These are phyloP conservation scores for Ophion obscuratus DNA, from an alignment of 2,888 invertebrate genomes.

Conservation along the genomic window DNA sequence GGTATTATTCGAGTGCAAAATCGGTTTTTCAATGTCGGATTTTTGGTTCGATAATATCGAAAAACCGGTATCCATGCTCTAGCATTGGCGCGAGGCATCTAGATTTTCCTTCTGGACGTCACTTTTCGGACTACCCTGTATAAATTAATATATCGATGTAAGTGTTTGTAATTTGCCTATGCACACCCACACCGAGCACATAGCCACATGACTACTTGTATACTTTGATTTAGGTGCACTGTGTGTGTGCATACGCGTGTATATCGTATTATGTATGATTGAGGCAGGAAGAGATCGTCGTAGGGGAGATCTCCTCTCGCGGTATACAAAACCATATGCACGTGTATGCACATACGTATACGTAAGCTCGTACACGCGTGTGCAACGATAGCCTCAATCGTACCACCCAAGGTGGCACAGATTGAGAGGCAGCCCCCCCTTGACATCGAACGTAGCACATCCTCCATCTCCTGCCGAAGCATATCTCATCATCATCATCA, in stretches of 20 bases:
- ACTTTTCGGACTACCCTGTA: not conserved
- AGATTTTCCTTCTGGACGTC: not conserved
- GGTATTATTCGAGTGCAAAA: no score
- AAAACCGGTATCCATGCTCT: no score
- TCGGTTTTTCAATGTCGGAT: no score
- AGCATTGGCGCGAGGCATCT: not conserved
- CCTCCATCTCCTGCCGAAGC: slow-evolving; percentile 76
- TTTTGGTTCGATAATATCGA: no score
- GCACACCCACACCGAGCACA: not conserved
- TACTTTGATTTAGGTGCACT: slow-evolving; percentile 46
- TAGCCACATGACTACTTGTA: slow-evolving; percentile 23
- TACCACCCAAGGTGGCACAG: slow-evolving; percentile 84
- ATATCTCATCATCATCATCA: slow-evolving; percentile 57
- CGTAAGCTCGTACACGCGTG: slow-evolving; percentile 13
- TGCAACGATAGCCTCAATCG: slow-evolving; percentile 80
- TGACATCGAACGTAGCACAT: slow-evolving; percentile 77
- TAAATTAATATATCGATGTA: not conserved
- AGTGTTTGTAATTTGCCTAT: not conserved
- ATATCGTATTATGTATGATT: slow-evolving; percentile 75
- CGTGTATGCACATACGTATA: not conserved
- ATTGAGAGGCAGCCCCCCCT: slow-evolving; percentile 80
- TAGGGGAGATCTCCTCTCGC: slow-evolving; percentile 76
- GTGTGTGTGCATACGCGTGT: slow-evolving; percentile 48
- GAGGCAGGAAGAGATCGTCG: slow-evolving; percentile 82
- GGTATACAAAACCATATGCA: slow-evolving; percentile 27